phyloP scores from a whole-genome alignment of 2,113 vertebrate genomes.

The Pituophis catenifer region DNA sequence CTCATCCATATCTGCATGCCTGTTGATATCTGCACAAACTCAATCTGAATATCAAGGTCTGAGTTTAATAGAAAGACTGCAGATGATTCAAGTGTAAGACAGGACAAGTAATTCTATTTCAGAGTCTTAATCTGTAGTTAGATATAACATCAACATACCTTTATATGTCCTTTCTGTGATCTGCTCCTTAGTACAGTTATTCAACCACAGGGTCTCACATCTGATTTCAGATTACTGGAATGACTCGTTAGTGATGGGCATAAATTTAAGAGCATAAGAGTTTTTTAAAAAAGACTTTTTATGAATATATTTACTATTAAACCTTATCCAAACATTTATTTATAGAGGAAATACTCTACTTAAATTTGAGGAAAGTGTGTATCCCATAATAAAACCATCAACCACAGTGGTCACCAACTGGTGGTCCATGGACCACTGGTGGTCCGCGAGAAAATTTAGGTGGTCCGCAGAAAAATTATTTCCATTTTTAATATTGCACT shows the following conservation, averaged over 20 bases:
- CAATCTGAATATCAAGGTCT: background rate
- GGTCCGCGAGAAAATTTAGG: too few species aligned
- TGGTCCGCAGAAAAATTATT: too few species aligned
- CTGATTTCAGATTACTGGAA: background rate
- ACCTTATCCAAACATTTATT: constrained; percentile 2
- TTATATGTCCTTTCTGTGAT: background rate
- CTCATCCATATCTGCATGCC: background rate
- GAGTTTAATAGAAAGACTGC: background rate
- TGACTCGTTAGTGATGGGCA: background rate
- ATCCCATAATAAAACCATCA: background rate
- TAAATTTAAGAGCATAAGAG: background rate
- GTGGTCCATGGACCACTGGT: too few species aligned
- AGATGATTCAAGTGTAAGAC: background rate
- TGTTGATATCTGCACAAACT: background rate
- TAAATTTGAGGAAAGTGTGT: background rate
- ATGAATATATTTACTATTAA: background rate
- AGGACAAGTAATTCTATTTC: background rate
- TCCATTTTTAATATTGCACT: too few species aligned
- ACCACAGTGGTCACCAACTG: too few species aligned
- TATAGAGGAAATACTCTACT: background rate
- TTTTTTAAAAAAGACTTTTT: background rate
- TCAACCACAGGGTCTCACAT: background rate
- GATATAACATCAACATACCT: background rate
- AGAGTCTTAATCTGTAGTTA: background rate
- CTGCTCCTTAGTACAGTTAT: background rate